Evolutionary conservation across 30 jellyfish, hydroid and myxozoan genomes (phyloP).

Genomic region (Aurelia aurita): DNA sequence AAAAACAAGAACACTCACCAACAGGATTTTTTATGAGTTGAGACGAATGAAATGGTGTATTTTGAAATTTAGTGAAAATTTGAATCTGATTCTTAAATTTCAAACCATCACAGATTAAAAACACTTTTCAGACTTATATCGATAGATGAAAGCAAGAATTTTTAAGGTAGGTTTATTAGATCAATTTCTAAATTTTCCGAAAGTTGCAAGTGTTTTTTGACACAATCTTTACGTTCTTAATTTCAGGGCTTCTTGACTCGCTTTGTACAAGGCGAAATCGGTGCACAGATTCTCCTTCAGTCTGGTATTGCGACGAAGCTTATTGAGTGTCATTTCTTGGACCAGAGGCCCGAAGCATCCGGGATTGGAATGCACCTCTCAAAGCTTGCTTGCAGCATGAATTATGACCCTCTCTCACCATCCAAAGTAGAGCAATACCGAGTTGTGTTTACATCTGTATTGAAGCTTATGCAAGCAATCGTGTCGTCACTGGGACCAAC

Average conservation of each 20-base stretch:
- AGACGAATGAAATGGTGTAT: too few species aligned
- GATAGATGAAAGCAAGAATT: too few species aligned
- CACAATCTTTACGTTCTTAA: background rate
- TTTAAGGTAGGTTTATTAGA: too few species aligned
- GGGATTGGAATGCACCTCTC: constrained; percentile 49
- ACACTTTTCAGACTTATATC: too few species aligned
- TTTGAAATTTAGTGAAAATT: too few species aligned
- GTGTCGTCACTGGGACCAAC: constrained; percentile 85
- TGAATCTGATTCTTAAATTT: too few species aligned
- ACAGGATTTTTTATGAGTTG: too few species aligned
- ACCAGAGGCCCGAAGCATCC: constrained; percentile 72
- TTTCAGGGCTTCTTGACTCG: constrained; percentile 82
- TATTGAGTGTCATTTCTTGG: constrained; percentile 85
- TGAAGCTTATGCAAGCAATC: constrained; percentile 70
- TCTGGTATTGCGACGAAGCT: constrained; percentile 71
- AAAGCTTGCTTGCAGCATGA: constrained; percentile 46
- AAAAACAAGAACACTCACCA: too few species aligned
- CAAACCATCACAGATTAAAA: too few species aligned
- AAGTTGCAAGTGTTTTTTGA: too few species aligned
- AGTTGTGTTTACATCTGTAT: constrained; percentile 70
- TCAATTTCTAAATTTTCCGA: too few species aligned
- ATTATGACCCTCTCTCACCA: constrained; percentile 82
- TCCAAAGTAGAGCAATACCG: constrained; percentile 70
- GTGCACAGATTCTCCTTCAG: constrained; percentile 91
- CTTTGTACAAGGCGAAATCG: constrained; percentile 76